Evolutionary conservation across 2,888 invertebrate genomes (phyloP).

Genomic region (Tricholauxania praeusta): DNA sequence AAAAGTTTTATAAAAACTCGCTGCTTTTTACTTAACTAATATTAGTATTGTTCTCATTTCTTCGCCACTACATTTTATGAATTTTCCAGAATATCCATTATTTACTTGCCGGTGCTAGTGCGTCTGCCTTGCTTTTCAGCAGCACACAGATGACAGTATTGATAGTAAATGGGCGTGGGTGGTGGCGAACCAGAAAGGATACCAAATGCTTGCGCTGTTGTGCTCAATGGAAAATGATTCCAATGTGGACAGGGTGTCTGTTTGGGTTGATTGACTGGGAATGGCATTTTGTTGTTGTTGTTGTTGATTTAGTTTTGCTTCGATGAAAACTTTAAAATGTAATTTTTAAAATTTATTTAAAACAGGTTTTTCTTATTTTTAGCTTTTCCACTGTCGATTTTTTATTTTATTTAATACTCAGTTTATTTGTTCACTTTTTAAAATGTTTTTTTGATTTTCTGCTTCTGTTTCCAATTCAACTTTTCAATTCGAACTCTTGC

Average conservation of each 20-base stretch:
- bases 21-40: too few species aligned
- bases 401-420: conserved; percentile 7
- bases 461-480: background rate
- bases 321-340: conserved; percentile 10
- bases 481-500: conserved; percentile 7
- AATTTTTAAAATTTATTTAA: conserved; percentile 7
- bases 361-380: background rate
- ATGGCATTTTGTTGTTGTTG: conserved; percentile 54
- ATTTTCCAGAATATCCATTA: too few species aligned
- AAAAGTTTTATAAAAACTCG: too few species aligned
- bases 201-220: conserved; percentile 40
- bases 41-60: too few species aligned
- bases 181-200: conserved; percentile 31
- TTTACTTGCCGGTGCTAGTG: too few species aligned
- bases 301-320: conserved; percentile 5
- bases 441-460: background rate
- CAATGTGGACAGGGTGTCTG: conserved; percentile 67
- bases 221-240: conserved; percentile 65
- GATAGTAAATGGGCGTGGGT: conserved; percentile 27
- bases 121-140: too few species aligned
- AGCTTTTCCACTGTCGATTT: background rate
- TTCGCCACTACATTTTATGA: too few species aligned
- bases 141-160: conserved; percentile 22
- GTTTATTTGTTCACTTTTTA: background rate
- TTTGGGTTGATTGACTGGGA: conserved; percentile 62